Evolutionary conservation across 1,140 invertebrate species (phyloP).

Genomic region (Daktulosphaira vitifoliae): DNA sequence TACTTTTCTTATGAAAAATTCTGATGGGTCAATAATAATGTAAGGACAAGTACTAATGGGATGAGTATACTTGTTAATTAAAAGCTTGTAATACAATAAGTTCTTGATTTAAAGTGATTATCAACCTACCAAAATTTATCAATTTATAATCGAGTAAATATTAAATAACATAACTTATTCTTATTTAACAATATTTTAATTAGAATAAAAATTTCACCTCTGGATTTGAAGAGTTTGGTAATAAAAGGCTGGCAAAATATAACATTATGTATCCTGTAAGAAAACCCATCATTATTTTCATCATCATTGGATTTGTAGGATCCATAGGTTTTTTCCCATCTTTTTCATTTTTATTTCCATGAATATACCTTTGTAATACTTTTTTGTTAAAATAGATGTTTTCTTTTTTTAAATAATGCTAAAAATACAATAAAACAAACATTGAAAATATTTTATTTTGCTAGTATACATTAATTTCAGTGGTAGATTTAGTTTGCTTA

Average conservation of each 20-base stretch:
- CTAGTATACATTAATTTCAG: no score
- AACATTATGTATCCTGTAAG: conserved; percentile 3
- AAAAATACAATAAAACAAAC: neutral
- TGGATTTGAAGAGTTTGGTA: conserved; percentile 18
- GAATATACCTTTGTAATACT: neutral
- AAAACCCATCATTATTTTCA: conserved; percentile 19
- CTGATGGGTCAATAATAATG: no score
- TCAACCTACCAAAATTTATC: no score
- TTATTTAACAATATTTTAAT: no score
- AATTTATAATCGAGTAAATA: no score
- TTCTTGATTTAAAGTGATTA: no score
- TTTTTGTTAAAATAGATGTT: conserved; percentile 9
- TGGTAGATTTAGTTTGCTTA: no score
- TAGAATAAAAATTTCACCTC: conserved; percentile 8
- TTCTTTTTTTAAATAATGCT: neutral
- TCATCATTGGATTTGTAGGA: conserved; percentile 14
- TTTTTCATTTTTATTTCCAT: conserved; percentile 20
- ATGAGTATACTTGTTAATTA: no score
- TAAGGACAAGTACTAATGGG: no score
- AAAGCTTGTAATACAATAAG: no score
- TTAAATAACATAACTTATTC: no score
- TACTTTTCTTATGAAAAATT: no score
- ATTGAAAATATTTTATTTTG: neutral
- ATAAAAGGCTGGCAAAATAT: conserved; percentile 3
- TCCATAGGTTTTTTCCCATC: conserved; percentile 14